Base-by-base conservation (phyloP, 2,888 invertebrate genomes). In the Scotopteryx bipunctaria region DNA sequence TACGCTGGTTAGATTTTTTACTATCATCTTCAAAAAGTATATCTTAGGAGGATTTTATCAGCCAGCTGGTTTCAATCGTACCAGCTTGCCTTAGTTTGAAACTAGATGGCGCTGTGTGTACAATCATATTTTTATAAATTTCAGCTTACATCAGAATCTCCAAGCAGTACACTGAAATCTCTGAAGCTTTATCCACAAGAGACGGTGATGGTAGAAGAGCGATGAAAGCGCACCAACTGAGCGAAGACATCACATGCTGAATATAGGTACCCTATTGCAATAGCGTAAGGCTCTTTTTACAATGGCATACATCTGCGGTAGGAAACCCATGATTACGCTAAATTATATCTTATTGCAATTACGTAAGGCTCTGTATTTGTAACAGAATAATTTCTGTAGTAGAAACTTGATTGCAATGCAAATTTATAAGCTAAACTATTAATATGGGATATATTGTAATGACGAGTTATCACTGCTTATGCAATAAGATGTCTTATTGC, bases 141-240 rank as follows among this genome's bases (percentile, higher is more conserved):
- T 3, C 91, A 97, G 97, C 90, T 97, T 61, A 96, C 97, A 59
- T 91, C 93, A 60, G 91, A 96, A 84, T 94, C 97, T 84, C 90
- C 91, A 35, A 92, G 90, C 72, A 93, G 94, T 82, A 95, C 97
- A 56, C 89, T 99, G 66, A 92, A 94, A 79, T 94, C 95, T 66
- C 91, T 98, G 66, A 97, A 97, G 83, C 93, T 98, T 71, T 97
- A 93, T 86, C 96, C 97, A 44, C 98, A 98, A 92, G 98, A 98
- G 92, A 98, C 98, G 64, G 93, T 98, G 67, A 97, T 96, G 91
- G 91, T 98, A 68, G 98, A 98, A 87, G 97, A 97, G 89, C 95
- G 97, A 94, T 97, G 95, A 95, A 83, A 48, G 59, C 58, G 40
- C 49, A 42, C 45, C 16, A 36, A 51, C 8, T 29, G 47, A 29